A percentile compares a stretch with the other conserved stretches of the same genome.
Evolutionary conservation across 2,797 vertebrate genomes (phyloP).

Genomic region (Acipenser transmontanus): DNA sequence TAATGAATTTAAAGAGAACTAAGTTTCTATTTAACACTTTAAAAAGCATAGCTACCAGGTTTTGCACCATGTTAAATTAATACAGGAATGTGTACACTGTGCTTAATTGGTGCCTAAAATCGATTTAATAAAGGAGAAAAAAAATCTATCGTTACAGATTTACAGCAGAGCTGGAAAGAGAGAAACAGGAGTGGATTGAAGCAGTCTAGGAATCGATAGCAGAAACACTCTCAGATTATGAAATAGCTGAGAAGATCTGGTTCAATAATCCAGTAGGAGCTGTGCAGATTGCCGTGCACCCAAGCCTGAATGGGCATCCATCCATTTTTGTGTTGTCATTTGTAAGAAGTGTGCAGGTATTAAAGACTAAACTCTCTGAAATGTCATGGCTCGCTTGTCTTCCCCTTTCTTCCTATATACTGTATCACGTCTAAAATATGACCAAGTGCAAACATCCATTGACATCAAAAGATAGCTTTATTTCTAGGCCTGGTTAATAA

Average conservation of each 20-base stretch:
- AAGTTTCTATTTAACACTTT: too few relatives aligned
- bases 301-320: constrained; percentile 88
- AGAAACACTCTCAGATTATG: constrained; percentile 93
- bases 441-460: too few relatives aligned
- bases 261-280: constrained; percentile 87
- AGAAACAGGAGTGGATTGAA: constrained; percentile 93
- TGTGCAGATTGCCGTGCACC: constrained; percentile 84
- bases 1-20: too few relatives aligned
- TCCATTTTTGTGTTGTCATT: constrained; percentile 94
- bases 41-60: too few relatives aligned
- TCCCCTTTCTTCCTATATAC: too few relatives aligned
- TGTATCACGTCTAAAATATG: too few relatives aligned
- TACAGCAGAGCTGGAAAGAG: constrained; percentile 82
- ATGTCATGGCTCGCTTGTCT: constrained; percentile 10
- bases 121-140: constrained; percentile 60
- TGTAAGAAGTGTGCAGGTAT: constrained; percentile 96
- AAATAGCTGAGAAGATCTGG: constrained; percentile 98
- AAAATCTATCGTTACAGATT: constrained; percentile 82
- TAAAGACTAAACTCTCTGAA: constrained; percentile 29
- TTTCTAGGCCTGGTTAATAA: too few relatives aligned
- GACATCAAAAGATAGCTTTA: too few relatives aligned
- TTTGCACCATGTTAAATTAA: constrained; percentile 33
- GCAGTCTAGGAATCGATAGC: constrained; percentile 88
- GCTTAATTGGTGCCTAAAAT: constrained; percentile 71
- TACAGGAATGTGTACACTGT: constrained; percentile 43